Evolutionary conservation across 1,140 invertebrate genomes (phyloP).

Genomic region (Hylyphantes graminicola): DNA sequence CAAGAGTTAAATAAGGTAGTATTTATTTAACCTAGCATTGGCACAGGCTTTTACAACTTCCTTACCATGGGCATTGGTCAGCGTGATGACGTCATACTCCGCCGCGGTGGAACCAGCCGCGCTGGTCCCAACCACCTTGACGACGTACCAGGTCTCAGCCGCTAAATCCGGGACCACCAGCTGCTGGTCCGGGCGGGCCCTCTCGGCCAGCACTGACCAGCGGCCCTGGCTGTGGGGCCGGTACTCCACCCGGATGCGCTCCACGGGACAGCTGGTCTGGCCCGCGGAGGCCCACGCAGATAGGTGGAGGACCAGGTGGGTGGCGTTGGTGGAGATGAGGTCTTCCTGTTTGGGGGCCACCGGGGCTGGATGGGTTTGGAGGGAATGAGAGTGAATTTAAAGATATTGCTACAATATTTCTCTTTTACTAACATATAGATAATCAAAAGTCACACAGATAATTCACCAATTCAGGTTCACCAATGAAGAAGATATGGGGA

Average conservation of each 20-base stretch:
- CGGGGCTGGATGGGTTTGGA: conserved; percentile 69
- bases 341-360: conserved; percentile 75
- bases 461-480: too few species aligned
- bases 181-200: conserved; percentile 48
- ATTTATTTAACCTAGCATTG: too few species aligned
- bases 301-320: conserved; percentile 78
- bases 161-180: conserved; percentile 66
- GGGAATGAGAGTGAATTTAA: background rate
- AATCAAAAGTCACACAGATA: too few species aligned
- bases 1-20: background rate
- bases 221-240: conserved; percentile 67
- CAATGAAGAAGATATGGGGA: too few species aligned
- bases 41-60: too few species aligned
- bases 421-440: too few species aligned
- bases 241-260: conserved; percentile 82
- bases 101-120: conserved; percentile 67
- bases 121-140: conserved; percentile 68
- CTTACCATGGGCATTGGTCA: conserved; percentile 39
- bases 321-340: conserved; percentile 76
- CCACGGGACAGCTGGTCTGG: conserved; percentile 76
- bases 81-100: conserved; percentile 62
- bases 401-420: background rate
- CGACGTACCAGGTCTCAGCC: conserved; percentile 68
- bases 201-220: conserved; percentile 57
- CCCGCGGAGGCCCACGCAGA: conserved; percentile 80